Conservation (phyloP, 2,888 invertebrate species). For the Parapristionchus giblindavisi region DNA sequence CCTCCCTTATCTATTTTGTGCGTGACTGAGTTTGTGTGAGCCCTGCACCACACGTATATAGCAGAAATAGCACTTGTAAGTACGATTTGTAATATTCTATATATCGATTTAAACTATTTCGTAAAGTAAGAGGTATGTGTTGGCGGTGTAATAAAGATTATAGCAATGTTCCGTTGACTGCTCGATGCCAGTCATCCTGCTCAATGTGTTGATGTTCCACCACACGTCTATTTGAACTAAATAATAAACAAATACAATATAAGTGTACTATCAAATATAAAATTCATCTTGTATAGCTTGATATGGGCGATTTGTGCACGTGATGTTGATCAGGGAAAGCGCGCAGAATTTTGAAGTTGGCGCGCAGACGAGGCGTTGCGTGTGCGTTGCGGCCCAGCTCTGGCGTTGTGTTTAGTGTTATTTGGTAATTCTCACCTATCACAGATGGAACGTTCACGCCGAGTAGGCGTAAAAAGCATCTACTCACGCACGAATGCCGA, state of each 20-base stretch:
- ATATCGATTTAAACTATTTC: constrained; percentile 31
- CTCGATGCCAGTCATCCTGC: not conserved
- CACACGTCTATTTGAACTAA: no score
- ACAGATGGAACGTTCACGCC: constrained; percentile 37
- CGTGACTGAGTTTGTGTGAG: constrained; percentile 4
- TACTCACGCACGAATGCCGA: constrained; percentile 24
- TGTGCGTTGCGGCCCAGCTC: constrained; percentile 13
- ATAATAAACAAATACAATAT: not conserved
- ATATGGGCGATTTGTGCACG: not conserved
- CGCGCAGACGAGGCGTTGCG: constrained; percentile 22
- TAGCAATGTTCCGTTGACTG: not conserved
- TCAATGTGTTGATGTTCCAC: no score
- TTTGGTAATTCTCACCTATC: not conserved
- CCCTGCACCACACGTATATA: constrained; percentile 28
- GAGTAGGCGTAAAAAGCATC: constrained; percentile 32
- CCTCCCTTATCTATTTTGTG: constrained; percentile 8
- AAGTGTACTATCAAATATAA: not conserved
- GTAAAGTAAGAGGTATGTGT: constrained; percentile 31
- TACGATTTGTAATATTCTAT: constrained; percentile 34
- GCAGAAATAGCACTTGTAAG: constrained; percentile 37
- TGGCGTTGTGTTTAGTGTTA: not conserved
- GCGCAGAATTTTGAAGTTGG: not conserved
- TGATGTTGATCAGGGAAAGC: not conserved
- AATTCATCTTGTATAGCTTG: not conserved
- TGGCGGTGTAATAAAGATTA: constrained; percentile 38